Evolutionary conservation across 2,113 vertebrate genomes (phyloP).

Genomic region (Cololabis saira): DNA sequence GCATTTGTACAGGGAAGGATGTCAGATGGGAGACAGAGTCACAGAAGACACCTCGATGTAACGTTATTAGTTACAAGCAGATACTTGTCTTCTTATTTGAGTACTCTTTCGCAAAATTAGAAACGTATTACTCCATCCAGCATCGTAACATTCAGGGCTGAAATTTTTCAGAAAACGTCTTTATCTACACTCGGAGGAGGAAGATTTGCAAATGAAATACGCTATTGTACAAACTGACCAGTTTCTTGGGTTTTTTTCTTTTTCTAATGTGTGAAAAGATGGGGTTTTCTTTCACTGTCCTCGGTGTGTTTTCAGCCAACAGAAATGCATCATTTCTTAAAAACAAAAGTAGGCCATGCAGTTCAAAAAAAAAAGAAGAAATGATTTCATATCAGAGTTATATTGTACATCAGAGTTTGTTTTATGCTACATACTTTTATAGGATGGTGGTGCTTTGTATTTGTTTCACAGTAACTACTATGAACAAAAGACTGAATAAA

Average conservation of each 20-base stretch:
- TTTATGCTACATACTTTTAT: conserved; percentile 51
- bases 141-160: no score
- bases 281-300: conserved; percentile 4
- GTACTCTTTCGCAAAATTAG: no score
- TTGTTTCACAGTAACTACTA: conserved; percentile 23
- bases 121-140: no score
- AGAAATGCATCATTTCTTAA: conserved; percentile 8
- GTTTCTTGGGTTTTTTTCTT: no score
- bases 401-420: conserved; percentile 24
- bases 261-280: not conserved
- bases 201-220: no score
- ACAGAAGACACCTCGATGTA: conserved; percentile 11
- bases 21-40: conserved; percentile 26
- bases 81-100: no score
- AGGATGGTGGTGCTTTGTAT: conserved; percentile 33
- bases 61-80: not conserved
- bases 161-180: no score
- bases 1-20: conserved; percentile 49
- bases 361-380: not conserved
- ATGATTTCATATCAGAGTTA: conserved; percentile 6
- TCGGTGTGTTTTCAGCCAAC: conserved; percentile 31
- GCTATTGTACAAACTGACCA: no score
- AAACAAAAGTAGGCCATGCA: not conserved
- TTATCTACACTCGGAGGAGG: no score
- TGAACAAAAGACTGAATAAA: conserved; percentile 39